These are phyloP conservation scores for Seira ritae DNA, from an alignment of 2,888 invertebrate genomes.

Conservation along the genomic window DNA sequence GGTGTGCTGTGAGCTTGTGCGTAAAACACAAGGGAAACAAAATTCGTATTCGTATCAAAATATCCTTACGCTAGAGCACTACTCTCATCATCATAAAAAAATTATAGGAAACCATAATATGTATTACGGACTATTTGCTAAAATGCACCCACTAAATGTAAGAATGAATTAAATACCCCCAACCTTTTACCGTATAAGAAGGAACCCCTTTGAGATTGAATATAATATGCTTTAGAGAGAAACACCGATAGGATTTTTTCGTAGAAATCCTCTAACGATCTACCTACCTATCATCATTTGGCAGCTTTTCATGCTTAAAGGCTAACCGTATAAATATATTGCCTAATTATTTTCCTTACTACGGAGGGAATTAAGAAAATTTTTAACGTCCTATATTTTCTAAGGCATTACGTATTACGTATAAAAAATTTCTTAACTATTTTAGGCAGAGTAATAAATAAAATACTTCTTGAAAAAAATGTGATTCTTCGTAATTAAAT, in stretches of 20 bases:
- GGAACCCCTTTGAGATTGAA: constrained; percentile 54
- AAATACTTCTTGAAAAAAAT: no score
- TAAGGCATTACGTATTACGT: no score
- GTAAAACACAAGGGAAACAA: no score
- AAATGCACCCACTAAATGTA: constrained; percentile 47
- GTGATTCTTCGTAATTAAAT: no score
- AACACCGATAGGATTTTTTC: constrained; percentile 44
- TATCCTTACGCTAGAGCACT: not conserved
- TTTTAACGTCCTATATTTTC: no score
- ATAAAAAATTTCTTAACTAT: no score
- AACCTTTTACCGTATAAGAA: constrained; percentile 59
- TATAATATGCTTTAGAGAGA: constrained; percentile 3
- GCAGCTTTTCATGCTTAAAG: constrained; percentile 53
- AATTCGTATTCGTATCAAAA: no score
- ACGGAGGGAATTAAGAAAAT: not conserved
- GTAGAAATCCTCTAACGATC: constrained; percentile 28
- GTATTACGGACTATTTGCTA: constrained; percentile 29
- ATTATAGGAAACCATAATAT: not conserved
- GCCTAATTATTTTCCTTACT: not conserved
- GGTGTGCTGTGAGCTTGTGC: no score
- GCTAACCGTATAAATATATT: constrained; percentile 25
- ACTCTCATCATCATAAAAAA: not conserved
- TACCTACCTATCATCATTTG: constrained; percentile 33
- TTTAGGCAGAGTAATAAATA: no score
- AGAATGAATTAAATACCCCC: constrained; percentile 48